Evolutionary conservation across 2,888 invertebrate genomes (phyloP).

Genomic region (Drosophila rellima): DNA sequence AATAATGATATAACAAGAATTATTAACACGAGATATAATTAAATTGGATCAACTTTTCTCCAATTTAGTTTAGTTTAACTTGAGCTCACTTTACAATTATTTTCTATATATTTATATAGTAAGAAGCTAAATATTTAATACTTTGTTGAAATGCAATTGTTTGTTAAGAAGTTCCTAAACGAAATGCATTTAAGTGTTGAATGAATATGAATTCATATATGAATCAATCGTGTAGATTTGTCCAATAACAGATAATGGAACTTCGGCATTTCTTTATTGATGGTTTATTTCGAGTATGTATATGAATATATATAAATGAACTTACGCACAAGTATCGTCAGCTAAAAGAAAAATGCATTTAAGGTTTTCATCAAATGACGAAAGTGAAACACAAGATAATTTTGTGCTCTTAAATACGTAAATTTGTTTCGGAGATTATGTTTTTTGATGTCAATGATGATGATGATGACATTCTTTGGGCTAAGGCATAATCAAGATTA

Average conservation of each 20-base stretch:
- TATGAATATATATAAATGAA: constrained; percentile 14
- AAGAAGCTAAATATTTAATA: constrained; percentile 41
- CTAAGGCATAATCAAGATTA: constrained; percentile 54
- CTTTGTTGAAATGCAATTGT: constrained; percentile 56
- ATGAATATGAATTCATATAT: constrained; percentile 26
- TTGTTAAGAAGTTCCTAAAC: constrained; percentile 75
- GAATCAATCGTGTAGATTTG: constrained; percentile 46
- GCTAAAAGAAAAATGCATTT: constrained; percentile 41
- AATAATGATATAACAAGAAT: constrained; percentile 26
- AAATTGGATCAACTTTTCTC: constrained; percentile 12
- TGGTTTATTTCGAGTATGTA: constrained; percentile 38
- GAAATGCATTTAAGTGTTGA: constrained; percentile 63
- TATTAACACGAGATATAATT: constrained; percentile 37
- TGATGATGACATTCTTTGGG: constrained; percentile 29
- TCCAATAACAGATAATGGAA: constrained; percentile 44
- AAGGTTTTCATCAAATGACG: constrained; percentile 28
- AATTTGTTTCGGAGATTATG: constrained; percentile 24
- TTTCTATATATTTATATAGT: constrained; percentile 31
- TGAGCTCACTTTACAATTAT: constrained; percentile 22
- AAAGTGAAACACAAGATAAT: constrained; percentile 32
- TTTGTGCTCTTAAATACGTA: constrained; percentile 63
- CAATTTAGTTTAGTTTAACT: constrained; percentile 19
- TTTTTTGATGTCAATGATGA: constrained; percentile 22
- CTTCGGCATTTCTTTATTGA: constrained; percentile 60
- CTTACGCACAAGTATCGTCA: constrained; percentile 52